Conservation (phyloP, 2,113 vertebrate genomes). For the Mus pahari region DNA sequence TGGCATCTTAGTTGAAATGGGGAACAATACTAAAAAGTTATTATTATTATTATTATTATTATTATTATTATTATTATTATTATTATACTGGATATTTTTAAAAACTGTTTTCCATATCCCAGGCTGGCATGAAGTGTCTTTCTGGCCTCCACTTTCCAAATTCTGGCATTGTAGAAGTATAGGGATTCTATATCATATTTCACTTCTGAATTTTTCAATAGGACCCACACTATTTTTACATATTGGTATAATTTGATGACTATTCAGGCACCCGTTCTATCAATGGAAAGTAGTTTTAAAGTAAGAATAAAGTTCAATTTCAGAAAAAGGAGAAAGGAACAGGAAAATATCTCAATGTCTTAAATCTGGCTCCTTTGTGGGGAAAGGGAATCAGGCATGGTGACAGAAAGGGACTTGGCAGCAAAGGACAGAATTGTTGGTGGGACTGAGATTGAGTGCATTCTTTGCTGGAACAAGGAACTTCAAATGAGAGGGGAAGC, state of each 20-base stretch:
- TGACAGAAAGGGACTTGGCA: neutral
- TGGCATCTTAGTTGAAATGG: neutral
- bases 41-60: neutral
- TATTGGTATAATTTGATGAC: neutral
- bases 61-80: neutral
- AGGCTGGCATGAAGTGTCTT: no score
- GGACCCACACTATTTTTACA: neutral
- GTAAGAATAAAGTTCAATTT: neutral
- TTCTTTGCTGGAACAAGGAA: neutral
- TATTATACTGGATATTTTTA: neutral
- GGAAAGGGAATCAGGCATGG: neutral
- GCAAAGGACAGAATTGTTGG: neutral
- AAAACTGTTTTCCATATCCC: neutral
- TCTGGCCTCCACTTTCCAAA: neutral
- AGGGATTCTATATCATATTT: neutral
- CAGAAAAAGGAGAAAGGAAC: neutral
- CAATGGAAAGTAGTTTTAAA: neutral
- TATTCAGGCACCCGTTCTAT: neutral
- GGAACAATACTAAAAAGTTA: neutral
- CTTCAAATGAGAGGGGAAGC: neutral
- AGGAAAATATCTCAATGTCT: neutral
- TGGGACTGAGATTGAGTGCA: neutral
- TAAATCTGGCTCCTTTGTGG: neutral
- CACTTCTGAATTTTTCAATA: neutral
- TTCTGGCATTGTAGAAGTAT: neutral